Evolutionary conservation across 30 jellyfish, hydroid and myxozoan genomes (phyloP).

Genomic region (Rhopilema esculentum): DNA sequence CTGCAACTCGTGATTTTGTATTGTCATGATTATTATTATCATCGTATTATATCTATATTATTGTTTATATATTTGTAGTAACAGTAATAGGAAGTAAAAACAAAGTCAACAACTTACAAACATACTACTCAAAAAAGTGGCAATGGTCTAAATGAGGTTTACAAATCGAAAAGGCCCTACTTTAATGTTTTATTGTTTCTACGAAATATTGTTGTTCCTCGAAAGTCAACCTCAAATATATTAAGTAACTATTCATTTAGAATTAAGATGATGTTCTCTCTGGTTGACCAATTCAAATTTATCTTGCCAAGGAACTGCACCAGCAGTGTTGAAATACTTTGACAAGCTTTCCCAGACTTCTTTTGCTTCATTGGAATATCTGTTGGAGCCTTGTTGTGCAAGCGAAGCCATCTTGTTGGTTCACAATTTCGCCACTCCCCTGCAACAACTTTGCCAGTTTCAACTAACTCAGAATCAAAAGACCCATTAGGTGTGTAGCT

Average conservation of each 20-base stretch:
- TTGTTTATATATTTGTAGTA: too few species aligned
- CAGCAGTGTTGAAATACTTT: background rate
- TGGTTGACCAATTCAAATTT: background rate
- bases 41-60: too few species aligned
- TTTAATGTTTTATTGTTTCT: background rate
- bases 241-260: too few species aligned
- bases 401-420: background rate
- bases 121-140: too few species aligned
- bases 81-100: too few species aligned
- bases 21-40: too few species aligned
- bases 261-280: too few species aligned
- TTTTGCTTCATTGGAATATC: background rate
- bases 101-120: too few species aligned
- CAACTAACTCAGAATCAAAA: background rate
- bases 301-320: constrained; percentile 15
- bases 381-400: background rate
- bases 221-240: constrained; percentile 1
- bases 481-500: background rate
- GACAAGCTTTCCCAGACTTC: background rate
- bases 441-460: background rate
- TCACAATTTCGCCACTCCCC: background rate
- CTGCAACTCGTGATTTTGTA: too few species aligned
- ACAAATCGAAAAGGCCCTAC: too few species aligned
- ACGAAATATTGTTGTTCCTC: background rate
- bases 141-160: too few species aligned